phyloP scores from a whole-genome alignment of 2,797 vertebrate genomes.

The Thamnophis elegans region DNA sequence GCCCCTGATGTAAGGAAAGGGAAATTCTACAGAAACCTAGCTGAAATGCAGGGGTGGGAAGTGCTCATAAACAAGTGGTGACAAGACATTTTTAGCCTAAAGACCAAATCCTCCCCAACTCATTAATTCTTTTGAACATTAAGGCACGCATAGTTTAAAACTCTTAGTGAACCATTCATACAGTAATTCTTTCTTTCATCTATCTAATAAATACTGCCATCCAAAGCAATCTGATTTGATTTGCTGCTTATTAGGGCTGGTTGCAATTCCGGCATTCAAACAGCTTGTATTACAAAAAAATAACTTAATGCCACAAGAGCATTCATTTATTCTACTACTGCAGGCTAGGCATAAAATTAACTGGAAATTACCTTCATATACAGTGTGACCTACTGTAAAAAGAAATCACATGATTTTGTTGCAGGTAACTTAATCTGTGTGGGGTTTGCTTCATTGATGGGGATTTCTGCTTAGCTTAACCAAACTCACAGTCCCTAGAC shows the following conservation, averaged over 20 bases:
- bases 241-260: background rate
- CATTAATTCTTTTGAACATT: background rate
- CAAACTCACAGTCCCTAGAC: background rate
- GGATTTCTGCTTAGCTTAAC: background rate
- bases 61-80: background rate
- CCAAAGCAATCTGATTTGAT: background rate
- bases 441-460: background rate
- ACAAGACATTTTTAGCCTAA: background rate
- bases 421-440: background rate
- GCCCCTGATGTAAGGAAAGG: background rate
- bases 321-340: background rate
- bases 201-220: background rate
- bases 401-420: background rate
- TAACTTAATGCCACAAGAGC: background rate
- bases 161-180: background rate
- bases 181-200: background rate
- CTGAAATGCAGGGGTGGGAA: background rate
- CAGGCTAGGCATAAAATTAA: background rate
- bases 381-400: background rate
- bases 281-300: background rate
- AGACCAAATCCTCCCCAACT: background rate
- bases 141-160: background rate
- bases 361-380: background rate
- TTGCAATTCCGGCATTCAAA: background rate
- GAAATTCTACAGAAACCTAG: background rate